Evolutionary conservation across 2,113 vertebrate species (phyloP).

Genomic region (Holacanthus passer): DNA sequence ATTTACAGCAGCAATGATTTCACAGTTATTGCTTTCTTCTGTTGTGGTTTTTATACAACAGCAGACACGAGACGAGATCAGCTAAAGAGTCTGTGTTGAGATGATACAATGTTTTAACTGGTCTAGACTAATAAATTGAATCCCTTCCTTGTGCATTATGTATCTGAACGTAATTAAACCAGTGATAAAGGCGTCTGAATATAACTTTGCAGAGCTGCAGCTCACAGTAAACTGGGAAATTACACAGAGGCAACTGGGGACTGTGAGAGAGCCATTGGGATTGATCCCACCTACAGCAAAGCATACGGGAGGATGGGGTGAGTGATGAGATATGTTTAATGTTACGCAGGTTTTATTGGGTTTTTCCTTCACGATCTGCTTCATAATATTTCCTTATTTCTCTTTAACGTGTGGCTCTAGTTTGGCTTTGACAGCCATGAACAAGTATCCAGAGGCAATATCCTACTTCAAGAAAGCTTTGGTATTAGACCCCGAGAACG

Average conservation of each 20-base stretch:
- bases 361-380: neutral
- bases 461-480: slow-evolving; percentile 96
- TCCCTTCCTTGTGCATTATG: neutral
- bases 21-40: neutral
- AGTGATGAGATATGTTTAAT: slow-evolving; percentile 59
- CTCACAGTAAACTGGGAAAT: slow-evolving; percentile 94
- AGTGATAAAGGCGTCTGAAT: neutral
- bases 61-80: neutral
- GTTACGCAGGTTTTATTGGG: neutral
- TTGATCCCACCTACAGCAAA: slow-evolving; percentile 97
- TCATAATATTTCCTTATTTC: neutral
- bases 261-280: slow-evolving; percentile 94
- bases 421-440: slow-evolving; percentile 93
- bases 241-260: slow-evolving; percentile 93
- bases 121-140: neutral
- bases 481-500: slow-evolving; percentile 96
- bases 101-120: neutral
- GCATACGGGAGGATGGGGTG: slow-evolving; percentile 99
- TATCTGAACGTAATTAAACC: neutral
- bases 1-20: slow-evolving; percentile 27
- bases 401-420: slow-evolving; percentile 78
- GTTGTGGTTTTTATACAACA: neutral
- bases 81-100: neutral
- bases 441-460: slow-evolving; percentile 95
- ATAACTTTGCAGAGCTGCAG: slow-evolving; percentile 89